A percentile compares a stretch with the other conserved stretches of the same genome.
phyloP scores from a whole-genome alignment of 2,113 vertebrate species.

The Struthidea cinerea region DNA sequence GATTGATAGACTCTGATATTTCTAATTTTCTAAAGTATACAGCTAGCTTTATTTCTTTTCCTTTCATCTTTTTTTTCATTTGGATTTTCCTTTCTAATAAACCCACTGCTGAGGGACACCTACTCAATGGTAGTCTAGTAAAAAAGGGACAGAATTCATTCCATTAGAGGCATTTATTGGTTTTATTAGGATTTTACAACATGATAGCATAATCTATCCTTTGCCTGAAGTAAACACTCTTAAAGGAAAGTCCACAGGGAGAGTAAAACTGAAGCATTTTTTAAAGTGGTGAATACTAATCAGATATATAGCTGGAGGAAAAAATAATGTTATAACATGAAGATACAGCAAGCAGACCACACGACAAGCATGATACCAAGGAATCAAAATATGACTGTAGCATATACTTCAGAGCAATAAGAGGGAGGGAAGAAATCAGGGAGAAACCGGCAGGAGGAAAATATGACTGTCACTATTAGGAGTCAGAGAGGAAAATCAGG shows the following conservation, averaged over 20 bases:
- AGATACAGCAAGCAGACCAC: neutral
- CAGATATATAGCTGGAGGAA: neutral
- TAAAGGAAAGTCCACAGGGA: neutral
- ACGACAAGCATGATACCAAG: neutral
- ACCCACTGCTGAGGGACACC: neutral
- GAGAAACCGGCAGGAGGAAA: neutral
- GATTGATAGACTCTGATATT: neutral
- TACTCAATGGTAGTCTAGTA: neutral
- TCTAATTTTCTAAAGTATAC: neutral
- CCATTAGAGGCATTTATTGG: constrained; percentile 15
- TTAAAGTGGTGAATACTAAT: constrained; percentile 39
- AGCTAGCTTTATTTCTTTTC: neutral
- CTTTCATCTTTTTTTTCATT: neutral
- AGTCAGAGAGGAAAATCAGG: neutral
- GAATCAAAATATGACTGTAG: neutral
- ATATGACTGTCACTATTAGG: neutral
- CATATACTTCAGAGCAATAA: neutral
- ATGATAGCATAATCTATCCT: constrained; percentile 20
- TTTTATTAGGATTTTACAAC: constrained; percentile 24
- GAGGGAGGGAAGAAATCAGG: neutral
- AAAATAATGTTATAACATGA: neutral
- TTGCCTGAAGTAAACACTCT: constrained; percentile 42
- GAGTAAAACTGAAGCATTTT: constrained; percentile 3
- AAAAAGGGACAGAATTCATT: neutral
- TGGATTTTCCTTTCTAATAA: neutral